phyloP scores from a whole-genome alignment of 2,888 invertebrate species.

The Agrotis puta region DNA sequence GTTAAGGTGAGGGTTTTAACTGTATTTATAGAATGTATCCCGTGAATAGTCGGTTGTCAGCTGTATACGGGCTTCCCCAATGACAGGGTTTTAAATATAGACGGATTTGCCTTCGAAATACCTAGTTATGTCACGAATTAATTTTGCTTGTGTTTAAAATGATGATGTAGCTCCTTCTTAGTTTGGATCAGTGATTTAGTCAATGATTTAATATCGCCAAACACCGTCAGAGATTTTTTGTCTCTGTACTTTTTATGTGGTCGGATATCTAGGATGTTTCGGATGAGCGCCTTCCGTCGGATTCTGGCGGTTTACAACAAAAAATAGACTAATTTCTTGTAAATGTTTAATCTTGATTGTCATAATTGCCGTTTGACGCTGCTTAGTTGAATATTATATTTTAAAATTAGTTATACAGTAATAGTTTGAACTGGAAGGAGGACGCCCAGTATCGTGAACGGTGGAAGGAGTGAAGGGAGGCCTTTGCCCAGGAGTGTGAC shows the following conservation, averaged over 20 bases:
- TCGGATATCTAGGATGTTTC: conserved; percentile 43
- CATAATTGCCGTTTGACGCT: conserved; percentile 22
- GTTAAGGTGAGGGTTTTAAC: conserved; percentile 83
- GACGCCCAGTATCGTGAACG: too few relatives aligned
- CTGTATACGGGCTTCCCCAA: conserved; percentile 32
- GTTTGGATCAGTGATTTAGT: conserved; percentile 8
- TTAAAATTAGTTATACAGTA: too few relatives aligned
- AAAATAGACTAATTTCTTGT: conserved; percentile 32
- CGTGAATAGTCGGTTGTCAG: conserved; percentile 1
- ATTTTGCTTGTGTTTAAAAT: conserved; percentile 7
- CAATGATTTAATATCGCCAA: conserved; percentile 1
- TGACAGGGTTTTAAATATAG: conserved; percentile 15
- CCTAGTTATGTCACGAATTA: neutral
- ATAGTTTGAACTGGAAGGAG: too few relatives aligned
- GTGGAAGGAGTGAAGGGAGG: too few relatives aligned
- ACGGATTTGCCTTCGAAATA: neutral
- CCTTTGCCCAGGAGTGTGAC: too few relatives aligned
- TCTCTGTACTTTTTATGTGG: conserved; percentile 20
- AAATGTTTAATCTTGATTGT: conserved; percentile 44
- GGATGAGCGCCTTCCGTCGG: conserved; percentile 46
- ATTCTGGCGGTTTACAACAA: conserved; percentile 31
- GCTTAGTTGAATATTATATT: conserved; percentile 19
- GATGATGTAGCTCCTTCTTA: neutral
- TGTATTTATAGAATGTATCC: conserved; percentile 8
- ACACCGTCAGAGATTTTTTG: conserved; percentile 22